phyloP scores from a whole-genome alignment of 2,113 vertebrate genomes.

The Brachyistius frenatus region DNA sequence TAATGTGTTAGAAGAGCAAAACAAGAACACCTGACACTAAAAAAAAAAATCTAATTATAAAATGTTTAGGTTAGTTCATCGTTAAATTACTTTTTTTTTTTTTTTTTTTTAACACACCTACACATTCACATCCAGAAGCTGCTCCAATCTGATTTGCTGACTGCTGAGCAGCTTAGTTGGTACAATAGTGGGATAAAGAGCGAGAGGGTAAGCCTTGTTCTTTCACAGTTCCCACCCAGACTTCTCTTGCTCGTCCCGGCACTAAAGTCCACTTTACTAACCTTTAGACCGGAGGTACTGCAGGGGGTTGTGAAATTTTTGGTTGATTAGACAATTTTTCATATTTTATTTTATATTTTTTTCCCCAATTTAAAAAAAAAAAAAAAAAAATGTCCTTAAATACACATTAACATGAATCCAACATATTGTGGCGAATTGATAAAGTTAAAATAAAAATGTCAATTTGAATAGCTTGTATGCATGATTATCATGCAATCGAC shows the following conservation, averaged over 20 bases:
- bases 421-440: no score
- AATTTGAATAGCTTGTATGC: no score
- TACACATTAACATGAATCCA: no score
- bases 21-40: background rate
- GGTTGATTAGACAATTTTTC: no score
- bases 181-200: background rate
- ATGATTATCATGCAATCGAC: no score
- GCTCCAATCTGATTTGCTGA: background rate
- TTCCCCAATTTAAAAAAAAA: no score
- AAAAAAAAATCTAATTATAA: background rate
- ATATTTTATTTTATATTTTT: no score
- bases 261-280: conserved; percentile 10
- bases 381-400: no score
- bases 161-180: background rate
- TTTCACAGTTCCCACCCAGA: background rate
- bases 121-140: conserved; percentile 7
- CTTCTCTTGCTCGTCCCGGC: background rate
- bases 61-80: background rate
- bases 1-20: background rate
- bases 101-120: background rate
- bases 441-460: no score
- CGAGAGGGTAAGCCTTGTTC: background rate
- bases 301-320: no score
- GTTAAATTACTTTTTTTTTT: background rate
- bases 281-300: no score